phyloP scores from a whole-genome alignment of 92 coral and sea anemone species.

The Porites cylindrica region DNA sequence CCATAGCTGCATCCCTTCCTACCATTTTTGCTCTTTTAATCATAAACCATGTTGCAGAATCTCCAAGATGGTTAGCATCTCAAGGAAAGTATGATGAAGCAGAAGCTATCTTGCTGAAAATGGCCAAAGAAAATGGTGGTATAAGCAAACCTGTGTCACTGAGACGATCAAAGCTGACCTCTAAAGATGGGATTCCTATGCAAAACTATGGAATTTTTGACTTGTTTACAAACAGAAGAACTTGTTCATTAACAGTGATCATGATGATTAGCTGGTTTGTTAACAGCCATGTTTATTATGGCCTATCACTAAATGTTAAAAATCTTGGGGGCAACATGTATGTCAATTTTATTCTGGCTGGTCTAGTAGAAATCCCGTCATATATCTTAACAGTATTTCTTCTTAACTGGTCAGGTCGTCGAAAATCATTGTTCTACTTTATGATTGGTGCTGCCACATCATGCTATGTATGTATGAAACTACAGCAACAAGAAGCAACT shows the following conservation, averaged over 20 bases:
- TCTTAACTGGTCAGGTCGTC: slow-evolving; percentile 78
- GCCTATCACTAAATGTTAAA: slow-evolving; percentile 90
- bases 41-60: slow-evolving; percentile 75
- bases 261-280: slow-evolving; percentile 84
- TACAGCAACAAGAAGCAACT: slow-evolving; percentile 58
- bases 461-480: slow-evolving; percentile 80
- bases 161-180: not conserved
- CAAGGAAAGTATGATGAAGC: slow-evolving; percentile 84
- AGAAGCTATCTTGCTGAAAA: slow-evolving; percentile 71
- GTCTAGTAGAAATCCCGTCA: slow-evolving; percentile 88
- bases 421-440: slow-evolving; percentile 79
- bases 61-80: slow-evolving; percentile 91
- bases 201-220: slow-evolving; percentile 69
- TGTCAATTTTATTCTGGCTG: slow-evolving; percentile 84
- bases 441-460: slow-evolving; percentile 85
- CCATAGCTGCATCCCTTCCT: slow-evolving; percentile 72
- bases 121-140: slow-evolving; percentile 74
- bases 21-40: slow-evolving; percentile 64
- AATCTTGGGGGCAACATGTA: slow-evolving; percentile 93
- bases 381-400: slow-evolving; percentile 62
- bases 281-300: slow-evolving; percentile 93
- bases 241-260: slow-evolving; percentile 70
- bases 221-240: slow-evolving; percentile 75
- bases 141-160: slow-evolving; percentile 33
- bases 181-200: slow-evolving; percentile 5